Percentiles rank a stretch among this genome's conserved stretches.
These are phyloP conservation scores for Anseranas semipalmata DNA, from an alignment of 2,113 vertebrate genomes.

Conservation along the genomic window DNA sequence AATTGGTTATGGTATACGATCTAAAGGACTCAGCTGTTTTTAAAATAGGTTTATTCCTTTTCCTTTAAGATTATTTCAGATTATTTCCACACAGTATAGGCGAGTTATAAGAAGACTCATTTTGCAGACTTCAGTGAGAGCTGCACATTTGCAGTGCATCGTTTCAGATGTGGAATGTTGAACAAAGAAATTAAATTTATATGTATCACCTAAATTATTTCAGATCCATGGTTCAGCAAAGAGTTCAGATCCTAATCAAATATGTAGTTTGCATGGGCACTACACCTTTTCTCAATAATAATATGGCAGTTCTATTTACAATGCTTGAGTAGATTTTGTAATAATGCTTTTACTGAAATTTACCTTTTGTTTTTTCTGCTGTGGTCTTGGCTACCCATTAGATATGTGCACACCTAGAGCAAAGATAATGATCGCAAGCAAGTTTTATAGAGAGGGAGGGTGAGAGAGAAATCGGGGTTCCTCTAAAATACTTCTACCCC, in stretches of 20 bases:
- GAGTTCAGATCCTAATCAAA: conserved; percentile 82
- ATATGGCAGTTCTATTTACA: conserved; percentile 74
- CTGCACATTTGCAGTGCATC: conserved; percentile 70
- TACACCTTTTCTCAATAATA: conserved; percentile 76
- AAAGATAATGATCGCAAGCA: conserved; percentile 1
- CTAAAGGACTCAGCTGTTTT: conserved; percentile 83
- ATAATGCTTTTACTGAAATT: conserved; percentile 69
- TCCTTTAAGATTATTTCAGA: conserved; percentile 77
- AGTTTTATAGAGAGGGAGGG: not conserved
- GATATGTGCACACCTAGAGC: not conserved
- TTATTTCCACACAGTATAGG: conserved; percentile 79
- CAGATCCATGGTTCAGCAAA: conserved; percentile 81
- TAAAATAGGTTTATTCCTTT: conserved; percentile 82
- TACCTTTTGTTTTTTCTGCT: conserved; percentile 49
- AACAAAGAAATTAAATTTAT: conserved; percentile 86
- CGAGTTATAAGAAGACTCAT: conserved; percentile 77
- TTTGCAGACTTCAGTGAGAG: conserved; percentile 72
- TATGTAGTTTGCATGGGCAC: conserved; percentile 79
- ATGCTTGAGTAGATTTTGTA: conserved; percentile 72
- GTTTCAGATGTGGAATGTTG: conserved; percentile 76
- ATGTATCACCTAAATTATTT: conserved; percentile 84
- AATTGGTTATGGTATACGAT: conserved; percentile 81
- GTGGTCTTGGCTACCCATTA: not conserved
- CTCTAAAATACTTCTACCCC: not conserved
- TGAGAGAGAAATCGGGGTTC: not conserved